Evolutionary conservation across 2,888 invertebrate species (phyloP), one percentile per base, ranked within the genome.

Genomic region (Mayetiola destructor): DNA sequence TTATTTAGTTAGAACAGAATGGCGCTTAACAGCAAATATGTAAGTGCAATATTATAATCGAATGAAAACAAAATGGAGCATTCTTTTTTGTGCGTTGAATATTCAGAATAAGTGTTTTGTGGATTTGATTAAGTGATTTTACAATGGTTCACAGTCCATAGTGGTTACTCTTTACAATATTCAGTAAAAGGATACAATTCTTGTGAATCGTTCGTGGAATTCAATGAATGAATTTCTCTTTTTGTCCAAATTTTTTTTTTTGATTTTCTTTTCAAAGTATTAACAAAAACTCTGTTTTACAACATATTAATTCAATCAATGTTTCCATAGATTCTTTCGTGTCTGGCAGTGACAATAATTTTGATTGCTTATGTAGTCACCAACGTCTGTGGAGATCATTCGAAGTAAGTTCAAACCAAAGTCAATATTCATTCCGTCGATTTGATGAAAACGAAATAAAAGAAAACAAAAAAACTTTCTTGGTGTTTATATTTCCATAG

Each of bases 401-500:
- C 48, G 6, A 48, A 48, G 48, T 48, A 48, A 48, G 23, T 36
- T 36, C 20, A 14, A 40, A 18, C 16, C 20, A 40, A 6, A 6
- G 20, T 40, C 16, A 40, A 20, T 40, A 3, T 36, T 36, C 4
- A 36, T 12, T 36, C n/a, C 14, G 14, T 36, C 36, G n/a, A 36
- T n/a, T 36, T 3, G n/a, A 18, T 39, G 39, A 20, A 20, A 16
- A 20, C 10, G 3, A 37, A 12, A 37, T n/a, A n/a, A 12, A 6
- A 9, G n/a, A 9, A 4, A 37, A 37, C n/a, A 37, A 37, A 6
- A 27, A 5, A n/a, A n/a, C 27, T 27, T 27, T 48, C 32, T 32
- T 8, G 6, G 32, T n/a, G 9, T 23, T 21, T 36, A 58, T 32
- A 18, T 21, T 57, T 52, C 60, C 54, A 2, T 52, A 71, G 71